Evolutionary conservation across 2,888 invertebrate species (phyloP).

Genomic region (Euplagia quadripunctaria): DNA sequence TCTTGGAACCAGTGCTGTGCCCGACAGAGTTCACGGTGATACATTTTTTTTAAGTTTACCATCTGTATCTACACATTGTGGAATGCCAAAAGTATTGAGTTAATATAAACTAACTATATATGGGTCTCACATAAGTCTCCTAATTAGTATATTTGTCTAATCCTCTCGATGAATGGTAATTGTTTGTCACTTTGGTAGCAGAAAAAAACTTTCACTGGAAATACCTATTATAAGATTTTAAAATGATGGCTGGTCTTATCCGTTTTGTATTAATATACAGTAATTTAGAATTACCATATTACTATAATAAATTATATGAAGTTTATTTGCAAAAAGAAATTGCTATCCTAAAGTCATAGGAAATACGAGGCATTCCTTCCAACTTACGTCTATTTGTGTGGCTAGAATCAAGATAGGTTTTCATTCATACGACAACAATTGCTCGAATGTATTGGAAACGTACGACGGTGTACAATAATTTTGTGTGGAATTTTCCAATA

Average conservation of each 20-base stretch:
- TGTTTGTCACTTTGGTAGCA: too few species aligned
- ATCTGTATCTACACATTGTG: too few species aligned
- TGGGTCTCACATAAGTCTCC: neutral
- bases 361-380: neutral
- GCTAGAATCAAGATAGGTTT: constrained; percentile 19
- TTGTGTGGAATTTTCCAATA: constrained; percentile 72
- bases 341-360: neutral
- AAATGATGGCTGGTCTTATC: neutral
- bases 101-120: neutral
- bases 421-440: constrained; percentile 26
- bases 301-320: neutral
- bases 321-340: neutral
- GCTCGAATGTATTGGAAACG: constrained; percentile 36
- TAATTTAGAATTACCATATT: neutral
- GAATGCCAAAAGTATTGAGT: too few species aligned
- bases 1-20: too few species aligned
- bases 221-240: too few species aligned
- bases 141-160: neutral
- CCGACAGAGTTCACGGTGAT: too few species aligned
- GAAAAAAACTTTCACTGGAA: too few species aligned
- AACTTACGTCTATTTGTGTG: neutral
- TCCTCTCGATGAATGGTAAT: too few species aligned
- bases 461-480: constrained; percentile 54
- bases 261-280: neutral
- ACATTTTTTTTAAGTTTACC: too few species aligned